A percentile compares a stretch with the other conserved stretches of the same genome.
phyloP scores from a whole-genome alignment of 2,888 invertebrate species.

The Heterodera filipjevi region DNA sequence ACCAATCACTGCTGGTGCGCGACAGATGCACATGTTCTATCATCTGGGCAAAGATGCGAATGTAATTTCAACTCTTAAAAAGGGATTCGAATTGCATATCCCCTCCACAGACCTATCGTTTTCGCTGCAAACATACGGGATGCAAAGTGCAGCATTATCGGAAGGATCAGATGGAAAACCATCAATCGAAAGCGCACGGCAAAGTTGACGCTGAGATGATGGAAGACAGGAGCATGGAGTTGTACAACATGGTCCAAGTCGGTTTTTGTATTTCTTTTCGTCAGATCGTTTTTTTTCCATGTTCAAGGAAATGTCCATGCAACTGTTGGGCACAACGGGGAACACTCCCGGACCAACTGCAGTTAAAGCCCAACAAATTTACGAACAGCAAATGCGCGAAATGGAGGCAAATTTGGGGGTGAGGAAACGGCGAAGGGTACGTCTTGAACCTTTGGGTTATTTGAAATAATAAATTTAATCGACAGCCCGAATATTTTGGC shows the following conservation, averaged over 20 bases:
- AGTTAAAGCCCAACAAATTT: slow-evolving; percentile 51
- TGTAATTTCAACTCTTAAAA: slow-evolving; percentile 34
- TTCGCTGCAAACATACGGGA: slow-evolving; percentile 59
- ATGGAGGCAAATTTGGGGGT: slow-evolving; percentile 26
- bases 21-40: slow-evolving; percentile 65
- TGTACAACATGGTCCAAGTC: slow-evolving; percentile 56
- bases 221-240: slow-evolving; percentile 61
- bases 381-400: slow-evolving; percentile 43
- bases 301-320: slow-evolving; percentile 57
- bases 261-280: background rate
- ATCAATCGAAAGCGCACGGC: slow-evolving; percentile 62
- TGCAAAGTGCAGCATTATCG: slow-evolving; percentile 62
- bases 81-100: background rate
- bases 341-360: slow-evolving; percentile 62
- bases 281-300: background rate
- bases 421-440: slow-evolving; percentile 26
- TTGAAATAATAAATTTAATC: slow-evolving; percentile 1
- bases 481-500: slow-evolving; percentile 19
- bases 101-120: slow-evolving; percentile 59
- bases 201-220: slow-evolving; percentile 63
- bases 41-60: slow-evolving; percentile 61
- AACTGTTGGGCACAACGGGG: slow-evolving; percentile 61
- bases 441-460: too few species aligned
- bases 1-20: slow-evolving; percentile 63
- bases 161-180: slow-evolving; percentile 65